Conservation (phyloP, 2,888 invertebrate species). For the Pachycephus smyrnensis region DNA sequence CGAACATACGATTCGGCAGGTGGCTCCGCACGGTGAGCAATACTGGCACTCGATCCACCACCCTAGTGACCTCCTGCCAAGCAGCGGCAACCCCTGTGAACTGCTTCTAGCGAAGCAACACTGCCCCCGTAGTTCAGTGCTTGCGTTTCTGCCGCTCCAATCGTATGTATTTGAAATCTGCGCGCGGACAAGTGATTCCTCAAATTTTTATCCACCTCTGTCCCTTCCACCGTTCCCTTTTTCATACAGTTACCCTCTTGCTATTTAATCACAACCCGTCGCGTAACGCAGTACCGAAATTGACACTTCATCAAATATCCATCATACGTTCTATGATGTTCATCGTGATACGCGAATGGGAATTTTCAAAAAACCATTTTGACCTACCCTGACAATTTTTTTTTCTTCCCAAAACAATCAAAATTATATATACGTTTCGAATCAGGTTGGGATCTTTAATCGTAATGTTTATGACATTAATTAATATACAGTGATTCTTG, state of each 20-base stretch:
- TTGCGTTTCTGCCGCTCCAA: slow-evolving; percentile 59
- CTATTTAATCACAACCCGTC: too few species aligned
- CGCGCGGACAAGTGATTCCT: neutral
- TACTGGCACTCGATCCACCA: neutral
- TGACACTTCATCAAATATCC: neutral
- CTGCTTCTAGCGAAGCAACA: neutral
- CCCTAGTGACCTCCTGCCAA: neutral
- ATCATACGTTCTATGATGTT: neutral
- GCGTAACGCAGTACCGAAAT: neutral
- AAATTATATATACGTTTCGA: neutral
- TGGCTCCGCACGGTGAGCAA: neutral
- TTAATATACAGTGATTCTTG: neutral
- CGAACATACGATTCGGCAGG: neutral
- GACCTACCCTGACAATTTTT: neutral
- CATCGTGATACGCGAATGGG: neutral
- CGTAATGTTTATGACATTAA: neutral
- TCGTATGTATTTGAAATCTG: slow-evolving; percentile 34
- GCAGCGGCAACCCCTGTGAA: neutral
- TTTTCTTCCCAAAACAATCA: neutral
- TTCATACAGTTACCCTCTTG: neutral
- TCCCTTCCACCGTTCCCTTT: neutral
- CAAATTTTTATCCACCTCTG: neutral
- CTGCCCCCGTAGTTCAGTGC: slow-evolving; percentile 47
- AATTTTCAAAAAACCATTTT: neutral
- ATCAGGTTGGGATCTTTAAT: neutral